Evolutionary conservation across 1,140 invertebrate genomes (phyloP).

Genomic region (Hylaeus anthracinus): DNA sequence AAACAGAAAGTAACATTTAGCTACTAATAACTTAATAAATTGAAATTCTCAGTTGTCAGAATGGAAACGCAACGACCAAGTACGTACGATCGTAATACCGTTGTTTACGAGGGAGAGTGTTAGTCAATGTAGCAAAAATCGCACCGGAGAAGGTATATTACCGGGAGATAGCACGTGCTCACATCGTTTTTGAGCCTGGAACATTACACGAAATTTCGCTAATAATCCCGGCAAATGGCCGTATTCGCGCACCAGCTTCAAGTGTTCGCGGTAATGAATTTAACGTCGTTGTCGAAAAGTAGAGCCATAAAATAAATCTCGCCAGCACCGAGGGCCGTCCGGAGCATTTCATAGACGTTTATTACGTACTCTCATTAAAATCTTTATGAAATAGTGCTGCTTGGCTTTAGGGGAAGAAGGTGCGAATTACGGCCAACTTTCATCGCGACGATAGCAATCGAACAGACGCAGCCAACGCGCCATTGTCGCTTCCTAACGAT

Average conservation of each 20-base stretch:
- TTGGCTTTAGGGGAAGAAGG: conserved; percentile 39
- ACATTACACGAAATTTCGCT: conserved; percentile 57
- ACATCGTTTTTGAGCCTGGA: conserved; percentile 33
- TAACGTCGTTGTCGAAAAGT: conserved; percentile 70
- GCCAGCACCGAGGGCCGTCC: conserved; percentile 33
- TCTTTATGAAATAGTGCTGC: conserved; percentile 63
- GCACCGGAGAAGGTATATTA: not conserved
- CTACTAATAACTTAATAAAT: too few relatives aligned
- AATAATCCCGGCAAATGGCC: conserved; percentile 65
- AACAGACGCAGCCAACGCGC: conserved; percentile 12
- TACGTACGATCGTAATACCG: not conserved
- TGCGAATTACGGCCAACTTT: conserved; percentile 25
- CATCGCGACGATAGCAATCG: conserved; percentile 42
- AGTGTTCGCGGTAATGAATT: conserved; percentile 68
- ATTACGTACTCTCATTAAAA: conserved; percentile 70
- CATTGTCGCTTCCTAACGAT: not conserved
- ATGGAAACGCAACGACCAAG: too few relatives aligned
- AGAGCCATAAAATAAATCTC: conserved; percentile 68
- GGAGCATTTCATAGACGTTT: conserved; percentile 66
- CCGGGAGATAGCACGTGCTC: conserved; percentile 11
- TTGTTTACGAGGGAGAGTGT: not conserved
- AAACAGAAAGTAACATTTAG: too few relatives aligned
- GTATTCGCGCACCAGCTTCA: conserved; percentile 39
- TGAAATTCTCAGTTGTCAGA: too few relatives aligned
- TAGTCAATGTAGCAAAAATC: not conserved